Evolutionary conservation across 2,888 invertebrate genomes (phyloP).

Genomic region (Trissolcus brochymenae): DNA sequence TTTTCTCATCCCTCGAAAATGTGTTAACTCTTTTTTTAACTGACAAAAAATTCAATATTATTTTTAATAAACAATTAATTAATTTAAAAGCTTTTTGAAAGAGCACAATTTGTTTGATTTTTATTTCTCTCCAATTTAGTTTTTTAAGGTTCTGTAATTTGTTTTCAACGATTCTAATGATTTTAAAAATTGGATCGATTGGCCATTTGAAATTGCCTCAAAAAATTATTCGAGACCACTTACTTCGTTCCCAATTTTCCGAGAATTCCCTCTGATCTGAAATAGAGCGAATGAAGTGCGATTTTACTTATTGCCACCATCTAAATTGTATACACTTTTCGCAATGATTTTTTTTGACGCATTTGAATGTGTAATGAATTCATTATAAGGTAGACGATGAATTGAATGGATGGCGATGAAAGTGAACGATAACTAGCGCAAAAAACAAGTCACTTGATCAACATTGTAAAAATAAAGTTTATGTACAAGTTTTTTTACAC

Average conservation of each 20-base stretch:
- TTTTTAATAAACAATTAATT: no score
- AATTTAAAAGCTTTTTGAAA: no score
- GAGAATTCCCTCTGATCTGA: conserved; percentile 44
- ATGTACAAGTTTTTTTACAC: no score
- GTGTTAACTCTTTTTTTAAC: no score
- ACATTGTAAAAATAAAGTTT: no score
- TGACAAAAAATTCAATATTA: no score
- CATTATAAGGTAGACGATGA: not conserved
- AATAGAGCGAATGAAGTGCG: conserved; percentile 50
- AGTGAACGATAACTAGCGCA: conserved; percentile 15
- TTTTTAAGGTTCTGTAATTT: conserved; percentile 37
- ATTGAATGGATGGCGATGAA: conserved; percentile 16
- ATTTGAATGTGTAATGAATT: conserved; percentile 3
- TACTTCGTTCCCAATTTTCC: conserved; percentile 47
- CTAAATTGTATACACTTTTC: conserved; percentile 6
- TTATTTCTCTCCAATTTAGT: conserved; percentile 51
- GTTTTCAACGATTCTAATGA: not conserved
- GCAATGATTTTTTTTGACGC: conserved; percentile 4
- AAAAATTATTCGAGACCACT: conserved; percentile 23
- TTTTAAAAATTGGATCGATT: not conserved
- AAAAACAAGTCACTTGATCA: no score
- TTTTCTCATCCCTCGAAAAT: no score
- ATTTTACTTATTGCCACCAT: conserved; percentile 36
- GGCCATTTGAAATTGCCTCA: conserved; percentile 11
- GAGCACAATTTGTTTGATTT: not conserved